phyloP scores from a whole-genome alignment of 30 jellyfish, hydroid and myxozoan species.

The Turritopsis rubra region DNA sequence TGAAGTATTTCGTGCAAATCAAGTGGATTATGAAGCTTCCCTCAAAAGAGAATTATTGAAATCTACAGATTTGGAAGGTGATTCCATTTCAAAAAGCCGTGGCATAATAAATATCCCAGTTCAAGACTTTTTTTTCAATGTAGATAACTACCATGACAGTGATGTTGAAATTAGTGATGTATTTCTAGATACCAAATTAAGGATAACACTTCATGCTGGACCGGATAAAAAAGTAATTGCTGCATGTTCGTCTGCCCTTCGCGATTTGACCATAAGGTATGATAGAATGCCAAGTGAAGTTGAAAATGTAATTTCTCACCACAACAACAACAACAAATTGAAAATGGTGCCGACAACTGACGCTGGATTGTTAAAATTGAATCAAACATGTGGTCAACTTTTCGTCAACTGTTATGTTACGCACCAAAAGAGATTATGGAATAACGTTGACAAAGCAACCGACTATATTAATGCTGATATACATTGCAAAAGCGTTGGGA shows the following conservation, averaged over 20 bases:
- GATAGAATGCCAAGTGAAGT: slow-evolving; percentile 2
- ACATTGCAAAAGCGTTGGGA: slow-evolving; percentile 64
- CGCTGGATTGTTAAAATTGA: slow-evolving; percentile 33
- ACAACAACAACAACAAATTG: slow-evolving; percentile 23
- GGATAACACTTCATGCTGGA: slow-evolving; percentile 65
- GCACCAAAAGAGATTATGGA: slow-evolving; percentile 30
- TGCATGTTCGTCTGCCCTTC: slow-evolving; percentile 31
- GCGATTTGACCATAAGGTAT: slow-evolving; percentile 10
- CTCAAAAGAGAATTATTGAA: background rate
- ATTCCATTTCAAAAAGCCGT: background rate
- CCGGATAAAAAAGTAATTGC: slow-evolving; percentile 51
- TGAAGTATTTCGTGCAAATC: background rate
- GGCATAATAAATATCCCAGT: background rate
- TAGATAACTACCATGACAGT: background rate
- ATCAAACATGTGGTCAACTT: slow-evolving; percentile 55
- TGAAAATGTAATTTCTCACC: background rate
- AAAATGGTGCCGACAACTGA: slow-evolving; percentile 33
- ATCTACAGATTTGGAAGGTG: background rate
- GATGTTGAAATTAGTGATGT: background rate
- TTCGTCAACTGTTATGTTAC: slow-evolving; percentile 22
- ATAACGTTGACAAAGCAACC: slow-evolving; percentile 29
- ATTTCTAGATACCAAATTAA: slow-evolving; percentile 26
- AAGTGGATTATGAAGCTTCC: background rate
- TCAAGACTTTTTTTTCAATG: slow-evolving; percentile 1
- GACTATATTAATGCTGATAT: slow-evolving; percentile 44